Evolutionary conservation across 1,140 invertebrate species (phyloP), one percentile per base, ranked within the genome.

Genomic region (Pogonomyrmex barbatus): DNA sequence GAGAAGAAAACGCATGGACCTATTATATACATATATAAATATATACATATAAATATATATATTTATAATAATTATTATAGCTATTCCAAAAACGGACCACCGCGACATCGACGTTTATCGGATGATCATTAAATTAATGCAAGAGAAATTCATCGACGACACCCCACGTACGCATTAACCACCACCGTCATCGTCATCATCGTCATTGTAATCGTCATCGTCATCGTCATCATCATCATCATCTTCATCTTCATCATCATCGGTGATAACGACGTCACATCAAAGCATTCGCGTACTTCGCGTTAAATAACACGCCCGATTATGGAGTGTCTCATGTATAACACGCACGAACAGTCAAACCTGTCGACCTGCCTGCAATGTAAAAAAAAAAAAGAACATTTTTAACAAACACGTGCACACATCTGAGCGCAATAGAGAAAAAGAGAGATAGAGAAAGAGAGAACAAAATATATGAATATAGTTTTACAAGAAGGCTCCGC

Each of bases 1-100:
- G 47, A 78, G 63, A 75, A 73, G 71, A 79, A 82, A 67, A 89
- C 83, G 88, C 85, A 94, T 93, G 92, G 92, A 94, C 91, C 92
- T 93, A 94, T 93, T 93, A 93, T 94, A 94, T 90, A 89, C 68
- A 87, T 85, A 73, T 88, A 89, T 73, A 85, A 54, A 87, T 84
- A 89, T 89, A 90, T 88, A 94, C 93, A 92, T 92, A 91, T 62
- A 85, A 54, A 88, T 88, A 91, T 88, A 90, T 91, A 91, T 90
- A 91, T 91, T 88, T 92, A 94, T 94, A 93, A 93, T 92, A 93
- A 94, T 93, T 93, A 91, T 91, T 92, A 93, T 92, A 93, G 92
- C 93, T 93, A 89, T 93, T 93, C 90, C 89, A 91, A 86, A 77
- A 93, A 93, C 79, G 93, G 90, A 93, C 92, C 89, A 92, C 87